Base-by-base conservation (phyloP, 2,888 invertebrate species). In the Andrena bicolor region DNA sequence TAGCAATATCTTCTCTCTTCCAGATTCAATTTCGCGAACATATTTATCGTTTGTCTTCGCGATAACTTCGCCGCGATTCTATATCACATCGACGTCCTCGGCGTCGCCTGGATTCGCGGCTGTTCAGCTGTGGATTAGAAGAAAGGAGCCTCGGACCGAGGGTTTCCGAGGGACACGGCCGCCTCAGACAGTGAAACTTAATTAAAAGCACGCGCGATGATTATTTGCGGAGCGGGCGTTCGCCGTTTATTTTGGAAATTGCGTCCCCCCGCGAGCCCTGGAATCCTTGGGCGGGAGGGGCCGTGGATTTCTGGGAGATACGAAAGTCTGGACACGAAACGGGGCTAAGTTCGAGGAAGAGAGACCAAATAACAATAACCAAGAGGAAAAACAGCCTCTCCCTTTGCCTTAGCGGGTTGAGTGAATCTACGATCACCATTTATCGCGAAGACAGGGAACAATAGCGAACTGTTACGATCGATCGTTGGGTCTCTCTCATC, bases 141-240 rank as follows among this genome's bases (percentile, higher is more conserved):
- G 90, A 90, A 92, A 89, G 86, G 90, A 85, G 64, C 79, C 82
- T 86, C 86, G 89, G 83, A 83, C 86, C 77, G 85, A 84, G 82
- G 81, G 83, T 75, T 68, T 73, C 51, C 70, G 66, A 56, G 83
- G 80, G 83, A 75, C 82, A 71, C 35, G 75, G 73, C 73, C 80
- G 86, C 89, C 89, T 87, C 90, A 90, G 91, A 92, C 91, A 90
- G 91, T 84, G 90, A 89, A 93, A 93, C 93, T 93, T 93, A 93
- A 93, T 93, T 93, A 93, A 93, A 93, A 93, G 93, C 93, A 93
- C 91, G 93, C 93, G 92, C 92, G 91, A 92, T 93, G 92, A 92
- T 92, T 92, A 92, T 92, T 92, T 92, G 92, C 92, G 79, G 90
- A 92, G 89, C 85, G 84, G 86, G 80, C 89, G 90, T 90, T 87